These are phyloP conservation scores for Parazoanthus swiftii DNA, from an alignment of 92 coral and sea anemone species.

Conservation along the genomic window DNA sequence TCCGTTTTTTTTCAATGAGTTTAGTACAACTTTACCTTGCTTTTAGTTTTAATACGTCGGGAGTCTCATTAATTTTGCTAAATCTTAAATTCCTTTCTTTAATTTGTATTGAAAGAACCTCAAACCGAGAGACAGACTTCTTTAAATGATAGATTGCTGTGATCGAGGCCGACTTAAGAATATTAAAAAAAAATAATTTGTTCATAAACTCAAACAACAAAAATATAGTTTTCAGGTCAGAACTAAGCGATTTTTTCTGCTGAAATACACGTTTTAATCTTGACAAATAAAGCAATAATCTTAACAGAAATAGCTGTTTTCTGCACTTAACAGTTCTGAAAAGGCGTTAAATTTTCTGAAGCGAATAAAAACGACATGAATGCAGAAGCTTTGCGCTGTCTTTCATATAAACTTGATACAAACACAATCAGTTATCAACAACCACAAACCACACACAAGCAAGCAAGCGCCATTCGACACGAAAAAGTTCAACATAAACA, in stretches of 20 bases:
- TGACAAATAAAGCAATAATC: neutral
- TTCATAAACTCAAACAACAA: neutral
- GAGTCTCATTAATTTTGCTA: neutral
- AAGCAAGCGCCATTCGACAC: neutral
- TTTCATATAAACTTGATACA: conserved; percentile 12
- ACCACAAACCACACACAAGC: conserved; percentile 14
- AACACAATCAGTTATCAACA: neutral
- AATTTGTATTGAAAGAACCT: neutral
- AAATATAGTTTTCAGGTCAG: neutral
- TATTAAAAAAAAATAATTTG: neutral
- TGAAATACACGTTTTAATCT: neutral
- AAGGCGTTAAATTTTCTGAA: neutral
- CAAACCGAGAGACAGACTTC: neutral
- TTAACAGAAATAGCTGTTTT: neutral
- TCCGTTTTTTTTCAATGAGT: neutral
- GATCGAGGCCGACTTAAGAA: neutral
- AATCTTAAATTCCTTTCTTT: neutral
- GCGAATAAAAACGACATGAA: neutral
- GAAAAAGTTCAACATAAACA: neutral
- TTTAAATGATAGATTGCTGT: neutral
- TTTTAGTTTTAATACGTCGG: neutral
- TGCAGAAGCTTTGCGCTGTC: neutral
- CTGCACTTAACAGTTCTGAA: neutral
- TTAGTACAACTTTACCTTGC: neutral
- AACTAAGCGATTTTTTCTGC: neutral